Conservation (phyloP, 2,113 vertebrate species). For the Cyphomyrus plagiostoma region DNA sequence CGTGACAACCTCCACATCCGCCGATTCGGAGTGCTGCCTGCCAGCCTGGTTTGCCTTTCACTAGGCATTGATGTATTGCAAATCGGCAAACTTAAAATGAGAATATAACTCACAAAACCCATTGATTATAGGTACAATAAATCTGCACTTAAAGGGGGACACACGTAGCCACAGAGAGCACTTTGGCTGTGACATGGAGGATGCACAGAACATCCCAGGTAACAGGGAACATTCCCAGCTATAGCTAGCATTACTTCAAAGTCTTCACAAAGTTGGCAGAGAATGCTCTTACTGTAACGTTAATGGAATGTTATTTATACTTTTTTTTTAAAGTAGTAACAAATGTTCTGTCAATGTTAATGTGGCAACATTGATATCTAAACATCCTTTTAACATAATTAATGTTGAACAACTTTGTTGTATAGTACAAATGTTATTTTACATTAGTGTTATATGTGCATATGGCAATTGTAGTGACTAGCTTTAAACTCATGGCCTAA, state of each 20-base stretch:
- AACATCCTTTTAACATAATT: neutral
- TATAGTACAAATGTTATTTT: neutral
- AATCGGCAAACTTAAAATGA: neutral
- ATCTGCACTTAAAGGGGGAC: conserved; percentile 8
- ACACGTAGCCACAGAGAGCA: neutral
- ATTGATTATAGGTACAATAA: conserved; percentile 16
- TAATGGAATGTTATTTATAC: neutral
- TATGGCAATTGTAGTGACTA: neutral
- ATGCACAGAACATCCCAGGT: neutral
- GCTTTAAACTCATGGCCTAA: neutral
- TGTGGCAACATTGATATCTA: neutral
- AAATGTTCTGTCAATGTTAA: neutral
- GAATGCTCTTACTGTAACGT: neutral
- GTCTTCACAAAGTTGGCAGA: neutral
- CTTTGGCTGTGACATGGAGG: neutral
- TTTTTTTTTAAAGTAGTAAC: neutral
- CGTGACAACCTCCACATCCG: neutral
- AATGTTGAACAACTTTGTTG: neutral
- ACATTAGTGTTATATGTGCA: neutral
- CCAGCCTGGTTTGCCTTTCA: conserved; percentile 3
- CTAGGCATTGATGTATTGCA: conserved; percentile 19
- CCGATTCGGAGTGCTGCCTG: neutral
- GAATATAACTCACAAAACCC: conserved; percentile 2
- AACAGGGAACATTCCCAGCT: neutral
- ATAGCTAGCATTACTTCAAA: neutral